These are phyloP conservation scores for Tortricodes alternella DNA, from an alignment of 2,888 invertebrate species.

Conservation along the genomic window DNA sequence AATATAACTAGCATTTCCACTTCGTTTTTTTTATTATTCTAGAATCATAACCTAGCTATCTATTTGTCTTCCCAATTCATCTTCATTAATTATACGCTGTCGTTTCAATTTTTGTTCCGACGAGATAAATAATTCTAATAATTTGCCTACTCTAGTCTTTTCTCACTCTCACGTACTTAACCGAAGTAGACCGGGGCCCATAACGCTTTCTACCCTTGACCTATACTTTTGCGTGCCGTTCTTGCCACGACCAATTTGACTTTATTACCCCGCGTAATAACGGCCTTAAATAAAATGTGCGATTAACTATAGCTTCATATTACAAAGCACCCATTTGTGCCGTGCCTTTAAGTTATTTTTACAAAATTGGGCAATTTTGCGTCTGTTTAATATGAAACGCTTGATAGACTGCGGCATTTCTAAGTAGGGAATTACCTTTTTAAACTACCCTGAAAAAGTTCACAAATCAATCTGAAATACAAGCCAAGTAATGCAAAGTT, in stretches of 20 bases:
- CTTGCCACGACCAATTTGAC: constrained; percentile 21
- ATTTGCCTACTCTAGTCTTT: no score
- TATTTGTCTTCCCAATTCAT: no score
- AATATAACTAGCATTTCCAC: no score
- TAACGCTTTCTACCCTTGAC: constrained; percentile 15
- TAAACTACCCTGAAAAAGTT: no score
- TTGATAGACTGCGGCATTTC: neutral
- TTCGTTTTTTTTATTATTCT: no score
- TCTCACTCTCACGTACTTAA: neutral
- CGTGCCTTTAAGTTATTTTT: constrained; percentile 24
- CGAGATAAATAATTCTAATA: no score
- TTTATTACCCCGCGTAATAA: constrained; percentile 25
- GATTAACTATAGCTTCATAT: constrained; percentile 26
- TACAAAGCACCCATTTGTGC: constrained; percentile 6
- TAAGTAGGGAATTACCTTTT: no score
- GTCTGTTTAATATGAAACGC: neutral
- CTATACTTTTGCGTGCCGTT: constrained; percentile 21
- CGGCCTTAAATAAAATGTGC: constrained; percentile 26
- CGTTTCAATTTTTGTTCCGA: no score
- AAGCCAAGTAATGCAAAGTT: no score
- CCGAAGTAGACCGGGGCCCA: neutral
- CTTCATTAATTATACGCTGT: no score
- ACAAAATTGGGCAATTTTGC: neutral
- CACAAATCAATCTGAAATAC: no score
- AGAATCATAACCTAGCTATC: no score